Evolutionary conservation across 2,888 invertebrate genomes (phyloP).

Genomic region (Cynaeus angustus): DNA sequence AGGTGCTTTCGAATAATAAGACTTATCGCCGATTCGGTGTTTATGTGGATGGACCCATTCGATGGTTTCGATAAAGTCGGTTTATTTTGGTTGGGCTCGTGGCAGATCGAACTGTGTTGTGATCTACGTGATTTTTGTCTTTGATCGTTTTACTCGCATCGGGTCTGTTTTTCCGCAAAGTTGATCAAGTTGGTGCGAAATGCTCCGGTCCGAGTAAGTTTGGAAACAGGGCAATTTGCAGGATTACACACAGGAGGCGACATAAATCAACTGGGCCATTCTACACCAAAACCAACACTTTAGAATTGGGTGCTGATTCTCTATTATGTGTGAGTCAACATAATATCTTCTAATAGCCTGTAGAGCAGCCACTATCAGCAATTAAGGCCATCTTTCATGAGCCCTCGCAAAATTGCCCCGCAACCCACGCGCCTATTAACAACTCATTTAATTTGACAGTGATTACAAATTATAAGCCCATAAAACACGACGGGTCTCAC

Average conservation of each 20-base stretch:
- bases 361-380: conserved; percentile 53
- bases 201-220: conserved; percentile 37
- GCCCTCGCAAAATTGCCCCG: conserved; percentile 52
- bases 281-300: conserved; percentile 41
- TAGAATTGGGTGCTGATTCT: conserved; percentile 50
- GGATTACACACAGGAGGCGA: conserved; percentile 48
- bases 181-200: conserved; percentile 42
- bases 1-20: conserved; percentile 39
- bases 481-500: conserved; percentile 17
- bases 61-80: neutral
- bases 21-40: conserved; percentile 35
- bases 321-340: conserved; percentile 51
- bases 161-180: conserved; percentile 31
- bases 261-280: conserved; percentile 45
- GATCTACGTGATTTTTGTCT: neutral
- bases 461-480: conserved; percentile 52
- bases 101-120: no score
- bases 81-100: neutral
- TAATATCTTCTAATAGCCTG: conserved; percentile 52
- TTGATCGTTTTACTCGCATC: neutral
- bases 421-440: conserved; percentile 56
- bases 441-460: conserved; percentile 58
- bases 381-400: conserved; percentile 56
- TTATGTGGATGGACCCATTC: conserved; percentile 17
- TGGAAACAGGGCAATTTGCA: conserved; percentile 49